phyloP scores from a whole-genome alignment of 2,113 vertebrate species.

The Salvator merianae region DNA sequence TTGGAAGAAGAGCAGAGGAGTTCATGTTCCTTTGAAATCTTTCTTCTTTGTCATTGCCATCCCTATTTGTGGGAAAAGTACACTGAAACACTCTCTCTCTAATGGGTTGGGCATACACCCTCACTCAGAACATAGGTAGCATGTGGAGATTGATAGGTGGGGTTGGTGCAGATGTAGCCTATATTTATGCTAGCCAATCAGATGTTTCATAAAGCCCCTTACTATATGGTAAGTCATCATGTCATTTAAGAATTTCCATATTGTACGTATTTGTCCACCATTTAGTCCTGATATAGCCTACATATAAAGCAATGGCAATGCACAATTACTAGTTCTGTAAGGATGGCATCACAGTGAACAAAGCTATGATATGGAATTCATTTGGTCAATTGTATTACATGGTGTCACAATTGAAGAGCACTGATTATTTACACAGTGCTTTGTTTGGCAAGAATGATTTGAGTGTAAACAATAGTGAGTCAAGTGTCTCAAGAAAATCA shows the following conservation, averaged over 20 bases:
- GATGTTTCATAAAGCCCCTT: slow-evolving; percentile 53
- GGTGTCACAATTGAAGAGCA: slow-evolving; percentile 51
- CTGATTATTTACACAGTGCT: slow-evolving; percentile 67
- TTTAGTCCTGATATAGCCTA: slow-evolving; percentile 46
- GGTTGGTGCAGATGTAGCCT: neutral
- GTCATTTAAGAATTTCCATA: slow-evolving; percentile 52
- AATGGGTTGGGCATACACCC: too few species aligned
- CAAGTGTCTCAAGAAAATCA: slow-evolving; percentile 57
- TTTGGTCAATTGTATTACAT: slow-evolving; percentile 49
- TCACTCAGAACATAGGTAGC: too few species aligned
- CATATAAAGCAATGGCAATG: slow-evolving; percentile 56
- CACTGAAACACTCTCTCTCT: too few species aligned
- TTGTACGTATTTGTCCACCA: slow-evolving; percentile 39
- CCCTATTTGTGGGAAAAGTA: too few species aligned
- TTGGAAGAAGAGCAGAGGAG: too few species aligned
- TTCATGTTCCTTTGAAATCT: too few species aligned
- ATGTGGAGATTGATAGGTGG: too few species aligned
- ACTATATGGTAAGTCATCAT: slow-evolving; percentile 62
- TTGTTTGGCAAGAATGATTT: slow-evolving; percentile 47
- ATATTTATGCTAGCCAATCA: slow-evolving; percentile 51
- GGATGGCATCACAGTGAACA: slow-evolving; percentile 67
- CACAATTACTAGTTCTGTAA: slow-evolving; percentile 57
- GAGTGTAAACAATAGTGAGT: slow-evolving; percentile 71
- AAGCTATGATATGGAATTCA: slow-evolving; percentile 59
- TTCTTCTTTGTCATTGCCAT: too few species aligned